phyloP scores from a whole-genome alignment of 2,113 vertebrate genomes.

The Fregetta grallaria region DNA sequence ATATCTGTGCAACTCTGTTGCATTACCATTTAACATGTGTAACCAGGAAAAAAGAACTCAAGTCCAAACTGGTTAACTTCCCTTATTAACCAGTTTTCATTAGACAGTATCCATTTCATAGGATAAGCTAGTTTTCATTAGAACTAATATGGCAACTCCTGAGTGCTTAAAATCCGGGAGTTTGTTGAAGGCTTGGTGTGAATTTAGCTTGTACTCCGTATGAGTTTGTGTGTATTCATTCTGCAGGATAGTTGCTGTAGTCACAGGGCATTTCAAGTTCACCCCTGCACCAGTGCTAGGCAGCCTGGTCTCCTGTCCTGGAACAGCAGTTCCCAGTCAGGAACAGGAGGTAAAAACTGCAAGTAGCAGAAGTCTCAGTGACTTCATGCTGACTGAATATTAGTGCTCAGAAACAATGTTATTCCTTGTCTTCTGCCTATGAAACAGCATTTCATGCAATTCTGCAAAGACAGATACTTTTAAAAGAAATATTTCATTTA shows the following conservation, averaged over 20 bases:
- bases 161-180: background rate
- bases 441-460: background rate
- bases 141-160: accelerated
- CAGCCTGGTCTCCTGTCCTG: background rate
- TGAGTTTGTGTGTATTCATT: background rate
- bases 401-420: background rate
- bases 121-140: background rate
- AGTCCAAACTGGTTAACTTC: background rate
- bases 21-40: background rate
- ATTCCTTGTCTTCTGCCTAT: background rate
- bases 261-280: background rate
- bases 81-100: background rate
- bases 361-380: accelerated
- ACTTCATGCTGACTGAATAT: background rate
- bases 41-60: background rate
- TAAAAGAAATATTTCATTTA: background rate
- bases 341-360: background rate
- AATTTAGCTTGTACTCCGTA: background rate
- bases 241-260: background rate
- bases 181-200: background rate
- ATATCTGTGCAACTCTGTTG: background rate
- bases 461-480: background rate
- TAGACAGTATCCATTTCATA: background rate
- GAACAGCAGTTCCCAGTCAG: background rate
- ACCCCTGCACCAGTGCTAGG: accelerated